Evolutionary conservation across 1,140 invertebrate species (phyloP), one percentile per base, ranked within the genome.

Genomic region (Hylyphantes graminicola): DNA sequence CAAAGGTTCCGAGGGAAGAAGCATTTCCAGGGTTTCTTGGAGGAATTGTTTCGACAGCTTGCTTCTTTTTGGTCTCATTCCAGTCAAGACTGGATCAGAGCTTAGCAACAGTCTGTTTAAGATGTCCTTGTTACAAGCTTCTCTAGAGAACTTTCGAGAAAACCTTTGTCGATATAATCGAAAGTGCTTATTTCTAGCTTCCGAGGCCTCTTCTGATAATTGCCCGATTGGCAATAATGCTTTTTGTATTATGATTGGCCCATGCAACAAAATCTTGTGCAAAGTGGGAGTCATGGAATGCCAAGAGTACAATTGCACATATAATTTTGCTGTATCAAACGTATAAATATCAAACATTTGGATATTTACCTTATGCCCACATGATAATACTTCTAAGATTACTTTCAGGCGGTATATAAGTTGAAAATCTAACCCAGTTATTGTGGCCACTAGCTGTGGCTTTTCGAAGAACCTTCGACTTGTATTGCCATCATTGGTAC

Each of bases 131-230:
- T 57, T 61, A 21, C 21, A 76, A 15, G 64, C 6, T 19, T 64
- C 35, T 17, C 57, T 17, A 13, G 59, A 54, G 67, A 59, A 59
- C 35, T 84, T 17, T 64, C 35, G 13, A 5, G 35, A 64, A 21
- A 6, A 64, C 17, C 7, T 35, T 64, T 19, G n/a, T 7, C 72
- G 21, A 63, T 59, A 64, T 12, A 77, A 13, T 5, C 72, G 2
- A 63, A 84, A 76, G 17, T 77, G 82, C 51, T 77, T 84, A 76
- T 77, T 84, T 63, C 72, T 61, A 17, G 72, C 81, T 76, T 84
- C 17, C 8, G 63, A 15, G 21, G 57, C n/a, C 63, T 64, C 3
- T 72, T 85, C 72, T 53, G 72, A 76, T 1, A 77, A 19, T 59
- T 68, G 63, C 12, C 72, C 63, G 35, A 85, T 21, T 50, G 73